Evolutionary conservation across 2,888 invertebrate species (phyloP).

Genomic region (Automeris io): DNA sequence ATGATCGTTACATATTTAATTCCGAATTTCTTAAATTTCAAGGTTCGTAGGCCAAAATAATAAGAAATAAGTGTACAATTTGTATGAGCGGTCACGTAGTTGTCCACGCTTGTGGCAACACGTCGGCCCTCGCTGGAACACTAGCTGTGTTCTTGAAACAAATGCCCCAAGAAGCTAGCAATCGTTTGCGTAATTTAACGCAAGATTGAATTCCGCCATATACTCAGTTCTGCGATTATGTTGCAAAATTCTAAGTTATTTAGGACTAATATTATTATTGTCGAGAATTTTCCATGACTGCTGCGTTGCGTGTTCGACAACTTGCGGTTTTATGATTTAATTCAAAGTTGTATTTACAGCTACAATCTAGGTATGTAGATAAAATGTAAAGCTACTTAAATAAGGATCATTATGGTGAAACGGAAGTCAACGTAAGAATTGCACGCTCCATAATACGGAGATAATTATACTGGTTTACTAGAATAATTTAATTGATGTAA

Average conservation of each 20-base stretch:
- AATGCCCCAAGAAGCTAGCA: conserved; percentile 35
- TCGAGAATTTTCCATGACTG: background rate
- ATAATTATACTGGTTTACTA: conserved; percentile 32
- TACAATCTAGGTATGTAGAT: background rate
- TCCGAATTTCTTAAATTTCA: conserved; percentile 37
- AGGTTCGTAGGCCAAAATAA: conserved; percentile 39
- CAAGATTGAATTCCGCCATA: conserved; percentile 15
- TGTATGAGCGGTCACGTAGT: conserved; percentile 49
- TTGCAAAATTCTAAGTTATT: background rate
- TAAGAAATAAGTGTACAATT: conserved; percentile 44
- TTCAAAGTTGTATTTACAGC: background rate
- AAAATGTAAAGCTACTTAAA: conserved; percentile 11
- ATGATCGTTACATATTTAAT: no score
- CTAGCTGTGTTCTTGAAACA: conserved; percentile 42
- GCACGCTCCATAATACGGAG: conserved; percentile 23
- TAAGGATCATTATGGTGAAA: conserved; percentile 20
- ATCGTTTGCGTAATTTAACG: conserved; percentile 40
- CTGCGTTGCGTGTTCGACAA: background rate
- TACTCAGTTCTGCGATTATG: background rate
- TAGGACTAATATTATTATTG: background rate
- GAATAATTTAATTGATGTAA: conserved; percentile 11
- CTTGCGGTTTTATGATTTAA: background rate
- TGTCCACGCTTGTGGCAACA: conserved; percentile 41
- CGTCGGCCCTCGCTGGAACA: conserved; percentile 39
- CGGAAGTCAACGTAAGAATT: conserved; percentile 25